Conservation (phyloP, 2,888 invertebrate species). For the Pachydiplax longipennis region DNA sequence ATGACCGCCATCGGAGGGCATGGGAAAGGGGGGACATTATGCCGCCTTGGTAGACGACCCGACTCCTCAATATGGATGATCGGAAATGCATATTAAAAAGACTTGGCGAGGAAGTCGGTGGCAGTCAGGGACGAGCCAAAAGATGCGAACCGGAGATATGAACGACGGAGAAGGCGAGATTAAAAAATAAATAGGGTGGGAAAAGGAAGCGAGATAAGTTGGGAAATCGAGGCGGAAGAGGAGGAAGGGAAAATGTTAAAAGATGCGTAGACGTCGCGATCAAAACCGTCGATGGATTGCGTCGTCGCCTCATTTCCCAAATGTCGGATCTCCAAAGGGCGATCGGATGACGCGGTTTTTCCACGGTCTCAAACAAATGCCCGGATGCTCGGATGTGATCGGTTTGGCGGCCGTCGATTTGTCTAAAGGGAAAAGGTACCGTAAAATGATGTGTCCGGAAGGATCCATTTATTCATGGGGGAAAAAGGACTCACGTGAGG, state of each 20-base stretch:
- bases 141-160: not conserved
- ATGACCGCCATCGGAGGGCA: not conserved
- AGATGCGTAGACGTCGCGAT: not conserved
- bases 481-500: not conserved
- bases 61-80: slow-evolving; percentile 39
- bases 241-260: not conserved
- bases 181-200: not conserved
- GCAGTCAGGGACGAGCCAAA: not conserved
- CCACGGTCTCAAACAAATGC: not conserved
- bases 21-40: not conserved
- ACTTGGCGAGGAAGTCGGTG: not conserved
- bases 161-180: not conserved
- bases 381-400: not conserved
- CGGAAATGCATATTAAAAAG: not conserved
- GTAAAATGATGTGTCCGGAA: not conserved
- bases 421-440: not conserved
- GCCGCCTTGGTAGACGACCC: not conserved
- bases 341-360: not conserved
- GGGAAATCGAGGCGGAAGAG: not conserved
- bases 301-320: not conserved
- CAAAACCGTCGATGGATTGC: not conserved
- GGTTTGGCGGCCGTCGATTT: not conserved
- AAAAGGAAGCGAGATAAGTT: not conserved
- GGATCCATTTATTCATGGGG: not conserved
- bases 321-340: not conserved